These are phyloP conservation scores for Spicauda simplicius DNA, from an alignment of 2,888 invertebrate genomes.

Conservation along the genomic window DNA sequence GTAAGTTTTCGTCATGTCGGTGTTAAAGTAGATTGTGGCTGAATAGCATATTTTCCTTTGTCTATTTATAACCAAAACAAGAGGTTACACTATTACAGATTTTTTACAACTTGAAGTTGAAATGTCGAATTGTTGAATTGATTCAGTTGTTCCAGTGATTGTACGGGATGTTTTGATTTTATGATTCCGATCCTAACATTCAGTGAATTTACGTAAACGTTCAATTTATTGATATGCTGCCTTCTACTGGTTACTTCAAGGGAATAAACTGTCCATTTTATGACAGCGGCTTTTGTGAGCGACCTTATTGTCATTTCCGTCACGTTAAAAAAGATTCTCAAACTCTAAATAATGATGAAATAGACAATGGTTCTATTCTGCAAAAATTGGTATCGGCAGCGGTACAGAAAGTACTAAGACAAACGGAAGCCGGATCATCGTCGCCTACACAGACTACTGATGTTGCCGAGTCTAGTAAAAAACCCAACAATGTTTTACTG, in stretches of 20 bases:
- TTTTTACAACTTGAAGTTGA: not conserved
- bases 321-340: conserved; percentile 90
- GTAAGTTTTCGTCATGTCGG: too few relatives aligned
- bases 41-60: not conserved
- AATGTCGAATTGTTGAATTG: conserved; percentile 3
- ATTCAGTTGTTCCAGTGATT: not conserved
- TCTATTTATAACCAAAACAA: not conserved
- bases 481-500: conserved; percentile 56
- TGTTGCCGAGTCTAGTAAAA: conserved; percentile 45
- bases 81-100: not conserved
- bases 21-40: not conserved
- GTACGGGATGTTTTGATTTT: conserved; percentile 10
- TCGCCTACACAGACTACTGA: conserved; percentile 44
- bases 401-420: conserved; percentile 86
- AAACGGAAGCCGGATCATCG: conserved; percentile 62
- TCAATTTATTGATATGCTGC: conserved; percentile 87
- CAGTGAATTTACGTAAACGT: not conserved
- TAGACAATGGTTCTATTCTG: conserved; percentile 80
- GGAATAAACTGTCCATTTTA: conserved; percentile 94
- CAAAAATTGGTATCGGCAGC: conserved; percentile 86
- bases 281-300: conserved; percentile 90
- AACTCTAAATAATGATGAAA: conserved; percentile 65
- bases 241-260: conserved; percentile 95
- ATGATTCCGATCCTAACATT: conserved; percentile 7
- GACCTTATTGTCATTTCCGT: conserved; percentile 97